phyloP scores from a whole-genome alignment of 2,888 invertebrate genomes.

The Mechanitis messenoides region DNA sequence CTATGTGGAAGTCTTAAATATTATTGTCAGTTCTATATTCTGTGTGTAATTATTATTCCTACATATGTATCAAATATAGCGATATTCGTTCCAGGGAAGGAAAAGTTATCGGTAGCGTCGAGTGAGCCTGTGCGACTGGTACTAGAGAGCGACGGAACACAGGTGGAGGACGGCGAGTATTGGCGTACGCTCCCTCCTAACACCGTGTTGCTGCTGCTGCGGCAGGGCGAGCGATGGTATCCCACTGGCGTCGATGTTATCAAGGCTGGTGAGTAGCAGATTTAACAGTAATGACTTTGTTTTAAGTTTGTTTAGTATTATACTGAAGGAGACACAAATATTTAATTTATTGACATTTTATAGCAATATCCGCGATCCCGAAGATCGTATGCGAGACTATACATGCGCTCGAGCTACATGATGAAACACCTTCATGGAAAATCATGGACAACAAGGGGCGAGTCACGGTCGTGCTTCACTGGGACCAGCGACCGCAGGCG shows the following conservation, averaged over 20 bases:
- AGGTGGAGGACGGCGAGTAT: conserved; percentile 97
- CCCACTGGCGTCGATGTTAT: conserved; percentile 96
- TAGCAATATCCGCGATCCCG: conserved; percentile 96
- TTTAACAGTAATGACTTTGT: not conserved
- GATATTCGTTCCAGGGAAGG: conserved; percentile 79
- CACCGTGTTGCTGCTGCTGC: conserved; percentile 90
- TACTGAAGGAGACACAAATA: not conserved
- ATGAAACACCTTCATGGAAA: conserved; percentile 98
- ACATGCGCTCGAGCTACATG: conserved; percentile 94
- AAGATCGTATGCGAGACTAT: conserved; percentile 98
- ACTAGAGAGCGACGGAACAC: conserved; percentile 96
- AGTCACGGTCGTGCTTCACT: conserved; percentile 96
- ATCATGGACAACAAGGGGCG: conserved; percentile 99
- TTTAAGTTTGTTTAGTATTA: not conserved
- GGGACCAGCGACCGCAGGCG: conserved; percentile 91
- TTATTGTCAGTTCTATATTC: no score
- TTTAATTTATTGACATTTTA: conserved; percentile 35
- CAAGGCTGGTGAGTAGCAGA: conserved; percentile 84
- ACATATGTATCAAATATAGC: no score
- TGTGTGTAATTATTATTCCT: no score
- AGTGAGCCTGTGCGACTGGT: conserved; percentile 93
- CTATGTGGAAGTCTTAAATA: no score
- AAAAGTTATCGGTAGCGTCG: conserved; percentile 91
- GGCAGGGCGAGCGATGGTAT: conserved; percentile 94
- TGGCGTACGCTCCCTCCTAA: conserved; percentile 95